Base-by-base conservation (phyloP, 2,113 vertebrate species). In the Lamprologus callipterus region DNA sequence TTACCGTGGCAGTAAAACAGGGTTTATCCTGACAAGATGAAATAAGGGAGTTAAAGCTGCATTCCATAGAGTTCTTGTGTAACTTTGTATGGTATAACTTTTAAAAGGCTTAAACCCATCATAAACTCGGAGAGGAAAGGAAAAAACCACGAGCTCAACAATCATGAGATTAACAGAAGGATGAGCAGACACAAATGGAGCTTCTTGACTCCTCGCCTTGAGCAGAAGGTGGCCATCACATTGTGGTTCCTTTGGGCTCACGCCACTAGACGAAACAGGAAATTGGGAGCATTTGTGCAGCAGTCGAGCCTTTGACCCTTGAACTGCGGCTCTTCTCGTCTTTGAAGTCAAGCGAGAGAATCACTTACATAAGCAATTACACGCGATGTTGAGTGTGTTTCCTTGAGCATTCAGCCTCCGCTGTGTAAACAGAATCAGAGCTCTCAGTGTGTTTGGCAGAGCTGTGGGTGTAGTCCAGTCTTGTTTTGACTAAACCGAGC, bases 281-380 rank as follows among this genome's bases (percentile, higher is more conserved):
- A 96, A 94, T 93, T 92, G 87, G 89, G 94, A 92, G 92, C 88
- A 94, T 91, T 94, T 86, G 92, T 84, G 93, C 94, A 91, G 84
- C 87, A 82, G 90, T 91, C 60, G 89, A 94, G 92, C 90, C 95
- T 95, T 90, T 93, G 95, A 96, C 96, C 96, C 85, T 87, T 94
- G 94, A 96, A 89, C 95, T 90, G 37, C 87, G 88, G 85, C 89
- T 33, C 89, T 80, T 88, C 60, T 84, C 21, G 14, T 80, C 96
- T 96, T 97, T 97, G 95, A 96, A 96, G 95, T 94, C 17, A 10
- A 51, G 84, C 92, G 82, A 85, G 85, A 91, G 94, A 96, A 96
- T 96, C 93, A 94, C 90, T 78, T 51, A 13, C 26, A 51, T 40
- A 93, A 95, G 93, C 93, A 95, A 96, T 96, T 95, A 94, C 84